phyloP scores from a whole-genome alignment of 64 coral and sea anemone species.

The Pocillopora damicornis region DNA sequence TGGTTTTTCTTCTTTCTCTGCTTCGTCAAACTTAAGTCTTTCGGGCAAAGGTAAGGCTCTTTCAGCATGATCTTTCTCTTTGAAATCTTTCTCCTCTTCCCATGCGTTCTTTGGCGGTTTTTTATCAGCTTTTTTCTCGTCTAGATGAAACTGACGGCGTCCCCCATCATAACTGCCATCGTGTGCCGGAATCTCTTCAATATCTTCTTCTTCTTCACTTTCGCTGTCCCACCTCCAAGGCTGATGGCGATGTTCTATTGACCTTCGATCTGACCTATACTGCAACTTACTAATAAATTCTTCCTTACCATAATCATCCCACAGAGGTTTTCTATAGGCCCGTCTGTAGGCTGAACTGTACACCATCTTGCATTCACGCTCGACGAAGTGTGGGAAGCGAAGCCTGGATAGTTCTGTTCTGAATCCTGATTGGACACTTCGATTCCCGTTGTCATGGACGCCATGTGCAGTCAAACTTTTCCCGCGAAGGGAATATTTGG shows the following conservation, averaged over 20 bases:
- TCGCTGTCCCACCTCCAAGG: constrained; percentile 86
- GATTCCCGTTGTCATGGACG: constrained; percentile 26
- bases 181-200: constrained; percentile 62
- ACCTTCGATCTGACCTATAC: constrained; percentile 88
- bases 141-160: not conserved
- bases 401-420: not conserved
- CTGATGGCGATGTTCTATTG: constrained; percentile 85
- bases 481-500: not conserved
- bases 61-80: not conserved
- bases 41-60: not conserved
- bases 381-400: not conserved
- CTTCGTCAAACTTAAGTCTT: not conserved
- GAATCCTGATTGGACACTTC: not conserved
- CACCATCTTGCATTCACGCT: constrained; percentile 59
- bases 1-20: constrained; percentile 1
- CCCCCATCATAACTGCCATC: constrained; percentile 23
- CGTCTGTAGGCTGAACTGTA: constrained; percentile 63
- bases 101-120: constrained; percentile 41
- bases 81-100: constrained; percentile 11
- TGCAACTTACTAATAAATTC: constrained; percentile 78
- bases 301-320: constrained; percentile 85
- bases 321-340: constrained; percentile 65
- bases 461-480: not conserved
- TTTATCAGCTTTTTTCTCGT: not conserved
- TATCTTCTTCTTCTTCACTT: constrained; percentile 64